phyloP scores from a whole-genome alignment of 2,113 vertebrate species.

The Neolamprologus tretocephalus region DNA sequence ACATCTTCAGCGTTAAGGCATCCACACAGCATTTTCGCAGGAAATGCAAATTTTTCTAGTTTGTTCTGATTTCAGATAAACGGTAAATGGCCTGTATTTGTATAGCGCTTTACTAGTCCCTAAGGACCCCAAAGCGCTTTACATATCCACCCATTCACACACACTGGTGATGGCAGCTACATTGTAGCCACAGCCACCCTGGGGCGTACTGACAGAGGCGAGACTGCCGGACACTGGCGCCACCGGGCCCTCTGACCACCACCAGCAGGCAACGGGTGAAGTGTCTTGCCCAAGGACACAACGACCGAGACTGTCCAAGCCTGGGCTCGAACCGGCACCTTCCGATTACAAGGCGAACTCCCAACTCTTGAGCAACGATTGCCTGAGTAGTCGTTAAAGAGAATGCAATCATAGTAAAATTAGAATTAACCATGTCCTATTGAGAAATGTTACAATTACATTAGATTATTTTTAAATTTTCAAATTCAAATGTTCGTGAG shows the following conservation, averaged over 20 bases:
- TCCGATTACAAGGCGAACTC: not conserved
- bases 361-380: not conserved
- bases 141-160: not conserved
- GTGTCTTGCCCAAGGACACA: not conserved
- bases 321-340: accelerated
- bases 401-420: not conserved
- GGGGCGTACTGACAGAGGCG: no score
- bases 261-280: accelerated
- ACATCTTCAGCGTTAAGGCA: no score
- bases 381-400: not conserved
- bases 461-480: not conserved
- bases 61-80: not conserved
- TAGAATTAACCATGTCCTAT: accelerated
- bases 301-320: accelerated
- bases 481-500: not conserved
- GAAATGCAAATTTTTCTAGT: no score
- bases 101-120: no score
- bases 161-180: no score
- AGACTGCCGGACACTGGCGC: no score
- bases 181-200: no score
- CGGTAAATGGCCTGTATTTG: no score
- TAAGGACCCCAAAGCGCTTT: no score
- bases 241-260: not conserved
- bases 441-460: not conserved
- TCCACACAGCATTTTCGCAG: no score